Base-by-base conservation (phyloP, 2,888 invertebrate species). In the Bombylius discolor region DNA sequence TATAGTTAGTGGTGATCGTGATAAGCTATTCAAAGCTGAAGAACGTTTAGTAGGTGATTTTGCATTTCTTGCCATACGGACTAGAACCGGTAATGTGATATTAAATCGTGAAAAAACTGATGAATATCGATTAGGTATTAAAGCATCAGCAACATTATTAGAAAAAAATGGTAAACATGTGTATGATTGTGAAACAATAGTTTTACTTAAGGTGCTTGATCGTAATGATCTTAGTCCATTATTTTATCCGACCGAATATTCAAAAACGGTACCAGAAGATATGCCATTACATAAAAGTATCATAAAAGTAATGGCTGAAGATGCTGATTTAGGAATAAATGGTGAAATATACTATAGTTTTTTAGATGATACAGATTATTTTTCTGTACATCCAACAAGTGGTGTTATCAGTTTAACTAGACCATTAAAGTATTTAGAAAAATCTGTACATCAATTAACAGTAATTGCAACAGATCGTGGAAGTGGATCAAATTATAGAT, bases 301-400 rank as follows among this genome's bases (percentile, higher is more conserved):
- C 57, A 75, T 86, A 45, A 82, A 80, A 67, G 89, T 91, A 52
- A 77, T 83, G 44, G 98, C 97, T 0, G 94, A 93, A 67, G 98
- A 99, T 75, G 96, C 98, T 5, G 98, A 99, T 73, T 78, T 91
- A 44, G 98, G 97, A 4, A 79, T 92, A 65, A 98, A 98, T 73
- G 95, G 96, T 1, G 94, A 97, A 77, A 91, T 98, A 64, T 97
- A 97, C 76, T 98, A 96, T 76, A 94, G 92, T 71, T 84, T 98
- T 66, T 78, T 82, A 52, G 84, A 89, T 64, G 80, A 82, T 57
- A 89, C 86, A 49, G 86, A 89, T 67, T 84, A 84, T 65, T 98
- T 97, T 71, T 87, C 92, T 44, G 85, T 99, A 56, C 94, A 98
- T 73, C 94, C 96, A 3, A 89, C 92, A 55, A 88, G 88, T 50